Conservation (phyloP, 1,140 invertebrate genomes). For the Ditylenchus dipsaci region DNA sequence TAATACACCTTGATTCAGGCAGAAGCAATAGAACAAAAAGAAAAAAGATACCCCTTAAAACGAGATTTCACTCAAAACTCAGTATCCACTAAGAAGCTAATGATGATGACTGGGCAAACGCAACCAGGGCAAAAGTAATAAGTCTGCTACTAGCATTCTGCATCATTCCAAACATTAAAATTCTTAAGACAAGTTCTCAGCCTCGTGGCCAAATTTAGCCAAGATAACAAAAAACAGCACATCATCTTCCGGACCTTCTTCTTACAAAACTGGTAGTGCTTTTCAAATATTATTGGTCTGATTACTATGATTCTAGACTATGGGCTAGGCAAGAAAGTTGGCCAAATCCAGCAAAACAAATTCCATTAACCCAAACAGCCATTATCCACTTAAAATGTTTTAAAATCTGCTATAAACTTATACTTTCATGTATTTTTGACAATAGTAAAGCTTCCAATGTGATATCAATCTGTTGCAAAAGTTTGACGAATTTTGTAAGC, state of each 20-base stretch:
- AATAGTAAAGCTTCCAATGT: too few species aligned
- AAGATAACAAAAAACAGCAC: slow-evolving; percentile 14
- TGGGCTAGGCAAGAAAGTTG: slow-evolving; percentile 19
- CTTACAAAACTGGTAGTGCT: slow-evolving; percentile 23
- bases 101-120: slow-evolving; percentile 34
- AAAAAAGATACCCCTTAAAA: neutral
- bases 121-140: slow-evolving; percentile 17
- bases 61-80: slow-evolving; percentile 31
- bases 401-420: too few species aligned
- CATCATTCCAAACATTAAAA: neutral
- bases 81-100: slow-evolving; percentile 1
- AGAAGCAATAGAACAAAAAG: neutral
- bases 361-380: slow-evolving; percentile 15
- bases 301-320: slow-evolving; percentile 27
- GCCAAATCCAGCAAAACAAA: slow-evolving; percentile 28
- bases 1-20: neutral
- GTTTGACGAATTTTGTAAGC: too few species aligned
- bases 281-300: neutral
- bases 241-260: neutral
- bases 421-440: too few species aligned
- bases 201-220: slow-evolving; percentile 25
- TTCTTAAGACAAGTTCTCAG: slow-evolving; percentile 19
- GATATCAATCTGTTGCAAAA: too few species aligned
- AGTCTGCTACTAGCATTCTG: neutral
- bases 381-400: too few species aligned